Evolutionary conservation across 2,888 invertebrate genomes (phyloP), one percentile per base, ranked within the genome.

Genomic region (Imbricaverruca yamaguchii): DNA sequence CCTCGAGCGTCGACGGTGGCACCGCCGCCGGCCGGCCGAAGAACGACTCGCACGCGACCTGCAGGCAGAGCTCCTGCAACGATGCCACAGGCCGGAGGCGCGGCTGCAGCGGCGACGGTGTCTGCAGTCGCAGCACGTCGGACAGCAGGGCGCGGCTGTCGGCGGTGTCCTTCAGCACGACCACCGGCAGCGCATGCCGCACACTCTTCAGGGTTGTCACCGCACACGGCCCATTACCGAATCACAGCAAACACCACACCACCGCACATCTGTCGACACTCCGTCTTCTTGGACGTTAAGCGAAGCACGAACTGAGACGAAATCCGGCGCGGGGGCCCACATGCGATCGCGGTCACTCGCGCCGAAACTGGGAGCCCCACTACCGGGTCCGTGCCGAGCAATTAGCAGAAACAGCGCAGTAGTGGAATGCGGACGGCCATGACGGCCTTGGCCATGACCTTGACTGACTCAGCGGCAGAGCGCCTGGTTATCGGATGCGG

Each of bases 91-190:
- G 74, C 18, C 0, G 74, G 21, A 55, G 53, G 18, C 2, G 74
- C 18, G 74, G 23, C 74, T 74, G 74, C 74, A 74, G 74, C 74
- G 69, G 69, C 39, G 53, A 39, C 69, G 69, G 39, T 18, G 69
- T 18, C 69, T 69, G 69, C 39, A 69, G 69, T 7, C 74, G 74
- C 53, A 74, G 74, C 74, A 74, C 55, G 10, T 18, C 55, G 7
- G 18, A 11, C 74, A 53, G 53, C 74, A 74, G 53, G 11, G 74
- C 18, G 15, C 53, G 21, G 55, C 9, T 9, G 74, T 55, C 74
- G 10, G 11, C 53, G 9, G 74, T 13, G 21, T 55, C 55, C 15
- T 10, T 8, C 10, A 74, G 55, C 74, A 74, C 9, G 18, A 55
- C 53, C 55, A 12, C 53, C 74, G 74, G 74, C 18, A 55, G 74